Percentiles rank a stretch among this genome's conserved stretches.
Evolutionary conservation across 2,113 vertebrate genomes (phyloP).

Genomic region (Hippocampus mohnikei): DNA sequence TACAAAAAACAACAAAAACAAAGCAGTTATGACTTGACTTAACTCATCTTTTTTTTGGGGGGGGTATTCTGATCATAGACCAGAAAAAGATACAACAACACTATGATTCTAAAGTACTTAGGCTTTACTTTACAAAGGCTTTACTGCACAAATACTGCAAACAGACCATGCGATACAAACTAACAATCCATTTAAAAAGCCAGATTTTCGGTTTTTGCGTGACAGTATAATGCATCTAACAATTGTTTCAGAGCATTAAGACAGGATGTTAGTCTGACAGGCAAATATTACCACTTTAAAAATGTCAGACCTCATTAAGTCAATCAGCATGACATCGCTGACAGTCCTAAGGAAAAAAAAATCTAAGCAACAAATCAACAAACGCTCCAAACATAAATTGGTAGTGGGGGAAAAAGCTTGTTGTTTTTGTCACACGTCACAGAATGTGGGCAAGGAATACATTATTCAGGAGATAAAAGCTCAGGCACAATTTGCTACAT

Average conservation of each 20-base stretch:
- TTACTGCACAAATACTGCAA: too few species aligned
- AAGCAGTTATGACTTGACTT: not conserved
- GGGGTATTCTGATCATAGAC: not conserved
- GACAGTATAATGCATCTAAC: conserved; percentile 10
- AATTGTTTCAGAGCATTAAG: conserved; percentile 4
- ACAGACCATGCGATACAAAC: not conserved
- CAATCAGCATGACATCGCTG: conserved; percentile 28
- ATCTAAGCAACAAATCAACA: conserved; percentile 24
- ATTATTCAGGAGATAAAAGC: conserved; percentile 34
- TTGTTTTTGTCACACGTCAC: conserved; percentile 20
- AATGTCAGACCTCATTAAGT: conserved; percentile 17
- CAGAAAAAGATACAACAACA: not conserved
- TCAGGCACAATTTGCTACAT: conserved; percentile 24
- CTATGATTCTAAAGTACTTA: not conserved
- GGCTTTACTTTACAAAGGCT: too few species aligned
- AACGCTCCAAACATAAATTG: conserved; percentile 12
- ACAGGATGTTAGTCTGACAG: conserved; percentile 17
- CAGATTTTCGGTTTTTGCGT: conserved; percentile 8
- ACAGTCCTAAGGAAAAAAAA: conserved; percentile 2
- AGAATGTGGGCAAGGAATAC: conserved; percentile 19
- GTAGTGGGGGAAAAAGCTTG: not conserved
- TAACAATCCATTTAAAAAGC: not conserved
- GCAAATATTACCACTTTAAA: conserved; percentile 11
- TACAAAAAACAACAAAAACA: not conserved
- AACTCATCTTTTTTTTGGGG: not conserved